Conservation (phyloP, 92 coral and sea anemone species). For the Phenganax marumi region DNA sequence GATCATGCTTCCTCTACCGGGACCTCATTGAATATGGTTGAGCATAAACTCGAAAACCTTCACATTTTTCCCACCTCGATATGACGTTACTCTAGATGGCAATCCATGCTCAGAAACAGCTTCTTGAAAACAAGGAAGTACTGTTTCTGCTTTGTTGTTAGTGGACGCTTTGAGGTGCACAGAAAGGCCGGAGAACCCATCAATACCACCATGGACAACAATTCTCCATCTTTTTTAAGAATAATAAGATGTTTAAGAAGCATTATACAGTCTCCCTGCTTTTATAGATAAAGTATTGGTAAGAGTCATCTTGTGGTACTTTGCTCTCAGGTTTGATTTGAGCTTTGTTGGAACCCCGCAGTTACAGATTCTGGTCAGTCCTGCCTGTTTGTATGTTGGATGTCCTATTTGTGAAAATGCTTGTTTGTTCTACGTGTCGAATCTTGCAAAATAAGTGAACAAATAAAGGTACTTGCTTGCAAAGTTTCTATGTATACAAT, state of each 20-base stretch:
- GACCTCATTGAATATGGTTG: slow-evolving; percentile 43
- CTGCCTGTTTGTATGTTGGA: too few relatives aligned
- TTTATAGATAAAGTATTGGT: background rate
- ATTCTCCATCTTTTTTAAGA: slow-evolving; percentile 41
- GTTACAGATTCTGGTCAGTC: too few relatives aligned
- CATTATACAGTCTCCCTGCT: background rate
- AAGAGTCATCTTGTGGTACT: too few relatives aligned
- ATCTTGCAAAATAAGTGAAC: too few relatives aligned
- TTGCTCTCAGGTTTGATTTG: too few relatives aligned
- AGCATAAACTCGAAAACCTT: slow-evolving; percentile 52
- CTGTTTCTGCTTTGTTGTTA: slow-evolving; percentile 49
- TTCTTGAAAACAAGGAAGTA: slow-evolving; percentile 28
- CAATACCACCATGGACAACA: slow-evolving; percentile 49
- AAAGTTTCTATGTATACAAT: too few relatives aligned
- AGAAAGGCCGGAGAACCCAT: slow-evolving; percentile 47
- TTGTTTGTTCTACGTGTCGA: too few relatives aligned
- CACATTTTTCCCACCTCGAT: slow-evolving; percentile 57
- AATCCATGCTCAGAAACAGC: slow-evolving; percentile 53
- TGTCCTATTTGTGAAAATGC: too few relatives aligned
- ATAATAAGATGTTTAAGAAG: background rate
- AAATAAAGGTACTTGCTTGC: too few relatives aligned
- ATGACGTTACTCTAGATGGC: slow-evolving; percentile 55
- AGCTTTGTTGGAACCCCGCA: too few relatives aligned
- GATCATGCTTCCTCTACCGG: slow-evolving; percentile 56
- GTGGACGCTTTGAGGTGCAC: slow-evolving; percentile 46